Conservation (phyloP, 2,113 vertebrate species). For the Eretmochelys imbricata region DNA sequence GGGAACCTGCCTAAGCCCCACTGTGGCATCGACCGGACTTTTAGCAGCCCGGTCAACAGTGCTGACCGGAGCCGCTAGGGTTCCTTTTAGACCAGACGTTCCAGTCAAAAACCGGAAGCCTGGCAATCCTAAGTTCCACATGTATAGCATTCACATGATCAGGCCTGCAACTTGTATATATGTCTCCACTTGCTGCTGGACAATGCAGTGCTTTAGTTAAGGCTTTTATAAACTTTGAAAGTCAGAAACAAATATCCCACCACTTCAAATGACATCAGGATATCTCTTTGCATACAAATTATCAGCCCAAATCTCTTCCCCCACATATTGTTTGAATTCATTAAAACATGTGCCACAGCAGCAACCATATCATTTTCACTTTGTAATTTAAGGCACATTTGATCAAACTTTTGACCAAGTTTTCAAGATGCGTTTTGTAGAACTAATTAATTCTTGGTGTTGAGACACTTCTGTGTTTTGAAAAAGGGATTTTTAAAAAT, state of each 20-base stretch:
- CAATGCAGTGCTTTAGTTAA: too few relatives aligned
- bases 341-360: background rate
- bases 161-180: background rate
- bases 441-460: background rate
- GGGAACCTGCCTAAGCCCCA: too few relatives aligned
- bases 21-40: too few relatives aligned
- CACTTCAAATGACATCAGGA: background rate
- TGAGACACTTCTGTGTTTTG: background rate
- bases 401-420: background rate
- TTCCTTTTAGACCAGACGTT: too few relatives aligned
- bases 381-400: background rate
- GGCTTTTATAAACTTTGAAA: background rate
- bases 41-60: too few relatives aligned
- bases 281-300: background rate
- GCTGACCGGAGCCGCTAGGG: too few relatives aligned
- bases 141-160: background rate
- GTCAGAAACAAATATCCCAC: background rate
- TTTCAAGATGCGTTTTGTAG: background rate
- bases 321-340: rapidly evolving
- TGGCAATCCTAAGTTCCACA: background rate
- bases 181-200: background rate
- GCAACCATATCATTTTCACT: background rate
- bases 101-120: too few relatives aligned
- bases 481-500: background rate
- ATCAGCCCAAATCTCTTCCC: background rate